These are phyloP conservation scores for Pterocles gutturalis DNA, from an alignment of 2,113 vertebrate genomes.

Conservation along the genomic window DNA sequence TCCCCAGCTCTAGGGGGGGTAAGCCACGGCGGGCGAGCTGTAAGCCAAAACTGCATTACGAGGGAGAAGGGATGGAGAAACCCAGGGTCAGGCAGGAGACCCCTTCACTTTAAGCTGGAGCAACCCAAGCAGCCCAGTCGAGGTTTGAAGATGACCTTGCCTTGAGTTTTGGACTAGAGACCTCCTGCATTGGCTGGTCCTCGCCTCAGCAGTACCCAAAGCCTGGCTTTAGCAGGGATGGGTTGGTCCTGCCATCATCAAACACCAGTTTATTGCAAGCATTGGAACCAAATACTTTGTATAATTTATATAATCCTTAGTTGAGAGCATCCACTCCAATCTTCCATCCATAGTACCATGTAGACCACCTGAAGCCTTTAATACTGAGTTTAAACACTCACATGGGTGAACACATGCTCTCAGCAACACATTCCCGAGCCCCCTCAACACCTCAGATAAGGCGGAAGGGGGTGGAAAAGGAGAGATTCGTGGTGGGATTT, in stretches of 20 bases:
- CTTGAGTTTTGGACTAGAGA: not conserved
- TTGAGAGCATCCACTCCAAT: not conserved
- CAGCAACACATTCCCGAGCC: not conserved
- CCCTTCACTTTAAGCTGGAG: not conserved
- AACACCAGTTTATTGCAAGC: not conserved
- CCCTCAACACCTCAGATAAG: not conserved
- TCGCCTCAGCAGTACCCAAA: not conserved
- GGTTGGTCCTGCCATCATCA: not conserved
- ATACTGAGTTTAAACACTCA: not conserved
- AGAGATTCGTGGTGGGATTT: not conserved
- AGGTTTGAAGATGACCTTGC: not conserved
- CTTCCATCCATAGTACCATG: accelerated
- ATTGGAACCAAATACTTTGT: not conserved
- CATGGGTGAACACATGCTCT: accelerated
- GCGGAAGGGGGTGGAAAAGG: not conserved
- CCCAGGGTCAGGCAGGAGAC: not conserved
- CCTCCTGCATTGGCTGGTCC: not conserved
- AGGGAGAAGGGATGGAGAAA: not conserved
- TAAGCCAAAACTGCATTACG: accelerated
- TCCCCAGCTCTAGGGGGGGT: not conserved
- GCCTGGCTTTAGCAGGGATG: not conserved
- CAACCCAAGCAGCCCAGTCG: not conserved
- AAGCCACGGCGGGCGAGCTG: accelerated
- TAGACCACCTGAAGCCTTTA: not conserved
- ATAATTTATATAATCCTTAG: too few relatives aligned